These are phyloP conservation scores for Synergus itoensis DNA, from an alignment of 2,888 invertebrate species.

Conservation along the genomic window DNA sequence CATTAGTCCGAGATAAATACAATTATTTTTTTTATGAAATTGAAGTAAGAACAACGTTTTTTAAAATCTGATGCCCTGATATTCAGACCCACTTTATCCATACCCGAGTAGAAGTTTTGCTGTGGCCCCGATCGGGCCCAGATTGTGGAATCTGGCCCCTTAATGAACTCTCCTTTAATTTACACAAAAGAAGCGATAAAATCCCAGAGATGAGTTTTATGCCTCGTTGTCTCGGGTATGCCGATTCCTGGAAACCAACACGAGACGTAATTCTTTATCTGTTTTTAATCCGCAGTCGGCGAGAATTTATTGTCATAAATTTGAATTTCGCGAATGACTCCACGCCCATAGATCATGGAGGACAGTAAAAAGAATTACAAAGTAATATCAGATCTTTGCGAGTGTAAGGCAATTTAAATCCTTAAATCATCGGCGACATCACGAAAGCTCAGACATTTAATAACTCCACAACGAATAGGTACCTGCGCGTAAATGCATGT, in stretches of 20 bases:
- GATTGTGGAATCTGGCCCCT: no score
- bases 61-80: no score
- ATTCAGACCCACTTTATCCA: no score
- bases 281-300: constrained; percentile 1
- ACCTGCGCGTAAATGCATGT: constrained; percentile 17
- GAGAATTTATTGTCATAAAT: constrained; percentile 53
- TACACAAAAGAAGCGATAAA: background rate
- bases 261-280: constrained; percentile 29
- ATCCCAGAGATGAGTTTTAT: background rate
- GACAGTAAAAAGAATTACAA: constrained; percentile 43
- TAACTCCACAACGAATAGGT: constrained; percentile 28
- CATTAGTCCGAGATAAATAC: no score
- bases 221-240: background rate
- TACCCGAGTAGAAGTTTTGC: no score
- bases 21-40: no score
- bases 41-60: no score
- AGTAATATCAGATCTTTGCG: constrained; percentile 44
- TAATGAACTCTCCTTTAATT: no score
- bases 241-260: constrained; percentile 30
- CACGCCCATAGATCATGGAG: constrained; percentile 50
- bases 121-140: no score
- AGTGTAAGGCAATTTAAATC: constrained; percentile 32
- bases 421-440: constrained; percentile 39
- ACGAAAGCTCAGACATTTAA: constrained; percentile 33
- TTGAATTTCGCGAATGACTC: constrained; percentile 52